Evolutionary conservation across 2,113 vertebrate genomes (phyloP).

Genomic region (Oceanodroma tethys): DNA sequence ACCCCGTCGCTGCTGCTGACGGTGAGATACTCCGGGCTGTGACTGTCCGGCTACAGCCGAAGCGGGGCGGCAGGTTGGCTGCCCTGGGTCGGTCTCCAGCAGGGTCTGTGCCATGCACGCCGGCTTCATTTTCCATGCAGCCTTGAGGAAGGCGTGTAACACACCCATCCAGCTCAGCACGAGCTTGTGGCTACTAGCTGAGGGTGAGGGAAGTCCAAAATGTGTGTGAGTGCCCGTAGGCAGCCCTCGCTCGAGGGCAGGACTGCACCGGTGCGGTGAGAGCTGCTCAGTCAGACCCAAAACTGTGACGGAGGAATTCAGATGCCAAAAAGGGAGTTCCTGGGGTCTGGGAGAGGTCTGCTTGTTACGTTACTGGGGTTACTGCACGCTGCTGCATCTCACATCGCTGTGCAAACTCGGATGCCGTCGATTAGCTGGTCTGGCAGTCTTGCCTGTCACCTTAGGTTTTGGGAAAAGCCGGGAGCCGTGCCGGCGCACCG

Average conservation of each 20-base stretch:
- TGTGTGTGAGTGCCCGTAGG: background rate
- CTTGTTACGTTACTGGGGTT: background rate
- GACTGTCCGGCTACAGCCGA: background rate
- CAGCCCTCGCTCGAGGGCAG: background rate
- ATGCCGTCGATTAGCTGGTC: background rate
- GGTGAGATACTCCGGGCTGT: background rate
- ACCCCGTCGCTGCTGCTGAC: fast-evolving
- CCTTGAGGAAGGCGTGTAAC: background rate
- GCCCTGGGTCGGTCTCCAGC: background rate
- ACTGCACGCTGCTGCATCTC: background rate
- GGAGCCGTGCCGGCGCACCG: background rate
- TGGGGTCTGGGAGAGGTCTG: background rate
- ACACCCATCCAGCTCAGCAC: background rate
- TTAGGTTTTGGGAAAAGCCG: background rate
- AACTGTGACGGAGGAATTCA: background rate
- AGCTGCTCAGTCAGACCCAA: background rate
- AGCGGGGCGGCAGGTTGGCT: background rate
- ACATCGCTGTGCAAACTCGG: background rate
- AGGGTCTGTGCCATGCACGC: background rate
- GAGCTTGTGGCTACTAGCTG: background rate
- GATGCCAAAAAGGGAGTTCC: background rate
- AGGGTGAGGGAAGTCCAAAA: background rate
- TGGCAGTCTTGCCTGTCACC: too few species aligned
- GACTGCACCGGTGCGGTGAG: fast-evolving
- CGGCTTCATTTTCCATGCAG: background rate